These are phyloP conservation scores for Campoletis sonorensis DNA, from an alignment of 1,140 invertebrate species.

Conservation along the genomic window DNA sequence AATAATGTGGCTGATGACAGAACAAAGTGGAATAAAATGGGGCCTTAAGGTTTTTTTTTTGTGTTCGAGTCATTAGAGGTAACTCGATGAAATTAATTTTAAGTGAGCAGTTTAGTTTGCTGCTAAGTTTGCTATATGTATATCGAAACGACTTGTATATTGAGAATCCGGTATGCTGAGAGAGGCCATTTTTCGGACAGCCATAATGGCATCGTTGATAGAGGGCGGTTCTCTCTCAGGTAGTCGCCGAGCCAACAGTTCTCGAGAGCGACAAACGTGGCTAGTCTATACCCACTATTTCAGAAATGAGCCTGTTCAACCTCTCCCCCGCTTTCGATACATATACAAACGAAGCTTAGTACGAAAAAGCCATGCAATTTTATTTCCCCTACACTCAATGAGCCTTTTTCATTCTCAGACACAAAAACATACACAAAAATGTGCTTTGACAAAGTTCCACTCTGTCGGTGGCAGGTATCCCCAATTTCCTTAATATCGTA, in stretches of 20 bases:
- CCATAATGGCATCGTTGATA: conserved; percentile 41
- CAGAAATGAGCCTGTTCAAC: conserved; percentile 22
- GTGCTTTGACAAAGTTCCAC: conserved; percentile 64
- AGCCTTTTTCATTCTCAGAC: neutral
- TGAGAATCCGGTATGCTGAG: conserved; percentile 15
- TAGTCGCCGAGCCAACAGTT: conserved; percentile 24
- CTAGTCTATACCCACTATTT: conserved; percentile 22
- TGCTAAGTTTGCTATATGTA: neutral
- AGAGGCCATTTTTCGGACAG: conserved; percentile 40
- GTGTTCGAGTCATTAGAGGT: neutral
- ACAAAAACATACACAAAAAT: conserved; percentile 49
- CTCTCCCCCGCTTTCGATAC: conserved; percentile 42
- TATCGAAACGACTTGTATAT: conserved; percentile 25
- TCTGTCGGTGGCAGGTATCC: conserved; percentile 60
- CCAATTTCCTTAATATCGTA: conserved; percentile 69
- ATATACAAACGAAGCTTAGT: neutral
- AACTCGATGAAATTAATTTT: conserved; percentile 36
- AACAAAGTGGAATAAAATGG: neutral
- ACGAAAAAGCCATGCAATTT: neutral
- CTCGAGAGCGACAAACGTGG: neutral
- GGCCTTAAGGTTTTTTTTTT: neutral
- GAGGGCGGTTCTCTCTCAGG: conserved; percentile 37
- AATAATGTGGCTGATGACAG: neutral
- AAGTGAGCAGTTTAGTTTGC: conserved; percentile 32
- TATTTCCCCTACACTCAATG: neutral